Evolutionary conservation across 1,140 invertebrate species (phyloP), one percentile per base, ranked within the genome.

Genomic region (Pomacea maculata): DNA sequence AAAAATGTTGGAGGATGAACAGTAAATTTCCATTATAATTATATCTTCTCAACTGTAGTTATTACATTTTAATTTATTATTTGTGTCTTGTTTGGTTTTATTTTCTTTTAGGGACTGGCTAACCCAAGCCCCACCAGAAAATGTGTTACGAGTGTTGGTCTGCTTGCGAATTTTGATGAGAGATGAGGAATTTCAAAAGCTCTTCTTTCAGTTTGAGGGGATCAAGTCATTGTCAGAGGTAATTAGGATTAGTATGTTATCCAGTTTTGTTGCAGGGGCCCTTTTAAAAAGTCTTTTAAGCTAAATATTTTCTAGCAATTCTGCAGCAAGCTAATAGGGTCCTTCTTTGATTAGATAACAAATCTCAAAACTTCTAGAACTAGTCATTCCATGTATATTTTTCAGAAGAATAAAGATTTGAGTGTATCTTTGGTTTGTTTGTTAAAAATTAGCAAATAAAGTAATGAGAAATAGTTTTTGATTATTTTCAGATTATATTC

Each of bases 81-180:
- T 34, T 61, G 17, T 71, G 5, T 19, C 57, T 61, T 15, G 52
- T 52, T 80, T 72, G 55, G 8, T 29, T 72, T 74, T 64, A 6
- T 12, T 72, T 8, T 45, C 85, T 61, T 81, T 83, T 82, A 91
- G 90, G 80, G 86, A 88, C 68, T 91, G 90, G 90, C 86, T 86
- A 68, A 80, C 80, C 7, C 72, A 80, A 34, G 85, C 89, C 55
- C 85, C 88, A 29, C 85, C 86, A 80, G 89, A 91, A 77, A 89
- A 88, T 79, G 86, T 91, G 55, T 83, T 91, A 21, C 83, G 86
- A 21, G 83, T 91, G 54, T 72, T 91, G 52, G 86, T 88, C 52
- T 90, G 88, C 81, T 78, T 91, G n/a, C 84, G 91, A 54, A 91
- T 91, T 21, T 73, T 91, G 52, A 87, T 91, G 85, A 83, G 91